Base-by-base conservation (phyloP, 2,113 vertebrate species). In the Pantherophis guttatus region DNA sequence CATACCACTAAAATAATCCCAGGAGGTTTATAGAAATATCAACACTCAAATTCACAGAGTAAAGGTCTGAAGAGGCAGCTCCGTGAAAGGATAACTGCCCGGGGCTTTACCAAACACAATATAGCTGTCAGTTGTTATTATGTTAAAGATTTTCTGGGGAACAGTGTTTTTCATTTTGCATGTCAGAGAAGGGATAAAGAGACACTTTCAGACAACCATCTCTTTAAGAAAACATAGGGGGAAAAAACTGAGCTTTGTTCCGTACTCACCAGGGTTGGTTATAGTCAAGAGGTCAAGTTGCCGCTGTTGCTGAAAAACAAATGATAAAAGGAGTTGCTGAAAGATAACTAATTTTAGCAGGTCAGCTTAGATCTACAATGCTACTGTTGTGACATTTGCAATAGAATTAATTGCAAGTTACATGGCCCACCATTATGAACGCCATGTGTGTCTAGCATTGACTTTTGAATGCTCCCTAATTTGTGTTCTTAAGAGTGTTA, bases 261-360 rank as follows among this genome's bases (percentile, higher is more conserved):
- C 94, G 96, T 96, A 98, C 99, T 98, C 97, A 99, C 99, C 98
- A 0, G 98, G 98, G 97, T 98, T 99, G 97, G 99, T 99, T 97
- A 99, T 99, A 89, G 99, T 99, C 97, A 99, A 97, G 93, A 99
- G 98, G 97, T 99, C 99, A 91, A 99, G 98, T 86, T 96, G 98
- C 58, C 99, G 98, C 96, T 99, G 99, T 98, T 99, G 99, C 99
- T 99, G 98, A n/a, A 98, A 98, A 97, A 98, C 94, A 98, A 97
- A 98, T 97, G 93, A 94, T 96, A 93, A 98, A 95, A 95, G 48
- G n/a, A 94, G 90, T 94, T 96, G 95, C 97, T 96, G 93, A 93
- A 96, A 93, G 91, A 87, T 55, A 90, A 94, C 94, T 92, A 89
- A 91, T 96, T 96, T 97, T 95, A 95, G 65, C 89, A 93, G 94